These are phyloP conservation scores for Glaucomys volans DNA, from an alignment of 2,113 vertebrate genomes.

Conservation along the genomic window DNA sequence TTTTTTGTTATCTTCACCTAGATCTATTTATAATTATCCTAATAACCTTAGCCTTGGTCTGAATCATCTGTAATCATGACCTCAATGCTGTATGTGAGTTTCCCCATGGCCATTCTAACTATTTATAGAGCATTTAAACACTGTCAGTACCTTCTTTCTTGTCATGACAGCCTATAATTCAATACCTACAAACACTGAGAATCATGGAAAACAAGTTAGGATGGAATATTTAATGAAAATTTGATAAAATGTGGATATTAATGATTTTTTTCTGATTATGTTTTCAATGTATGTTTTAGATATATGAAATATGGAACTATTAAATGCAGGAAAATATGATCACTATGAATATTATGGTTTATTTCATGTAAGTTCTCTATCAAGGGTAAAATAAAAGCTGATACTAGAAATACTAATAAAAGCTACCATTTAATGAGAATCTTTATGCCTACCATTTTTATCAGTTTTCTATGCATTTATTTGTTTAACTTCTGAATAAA, in stretches of 20 bases:
- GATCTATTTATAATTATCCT: slow-evolving; percentile 21
- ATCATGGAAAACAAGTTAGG: background rate
- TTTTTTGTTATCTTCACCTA: background rate
- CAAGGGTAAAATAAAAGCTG: background rate
- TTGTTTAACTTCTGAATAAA: background rate
- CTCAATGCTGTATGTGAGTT: background rate
- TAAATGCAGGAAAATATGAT: background rate
- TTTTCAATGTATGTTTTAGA: background rate
- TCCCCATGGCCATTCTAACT: background rate
- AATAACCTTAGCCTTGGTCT: background rate
- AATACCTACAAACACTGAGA: background rate
- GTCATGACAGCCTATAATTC: background rate
- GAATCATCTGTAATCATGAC: background rate
- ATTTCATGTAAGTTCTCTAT: background rate
- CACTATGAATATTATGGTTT: background rate
- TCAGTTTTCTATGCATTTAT: background rate
- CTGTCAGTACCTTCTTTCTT: background rate
- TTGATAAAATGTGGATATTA: background rate
- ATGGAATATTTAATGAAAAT: background rate
- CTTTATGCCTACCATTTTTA: background rate
- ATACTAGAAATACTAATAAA: background rate
- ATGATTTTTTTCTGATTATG: background rate
- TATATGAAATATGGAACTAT: background rate
- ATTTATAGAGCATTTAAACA: background rate
- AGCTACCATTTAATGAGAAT: background rate